A percentile compares a stretch with the other conserved stretches of the same genome.
Conservation (phyloP, 2,888 invertebrate species). For the Terebella lapidaria region DNA sequence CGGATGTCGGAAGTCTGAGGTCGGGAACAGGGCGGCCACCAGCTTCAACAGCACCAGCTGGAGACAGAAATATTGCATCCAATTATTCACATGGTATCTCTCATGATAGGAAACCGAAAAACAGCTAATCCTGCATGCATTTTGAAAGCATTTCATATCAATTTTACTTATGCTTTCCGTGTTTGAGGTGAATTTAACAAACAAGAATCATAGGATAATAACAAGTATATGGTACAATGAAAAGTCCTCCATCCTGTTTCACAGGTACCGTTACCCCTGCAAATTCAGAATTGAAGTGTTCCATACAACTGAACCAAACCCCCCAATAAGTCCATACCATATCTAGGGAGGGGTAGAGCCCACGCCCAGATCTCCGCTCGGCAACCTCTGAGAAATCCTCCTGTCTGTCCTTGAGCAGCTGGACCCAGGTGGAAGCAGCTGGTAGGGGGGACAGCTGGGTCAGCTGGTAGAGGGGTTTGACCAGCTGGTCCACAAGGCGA, state of each 20-base stretch:
- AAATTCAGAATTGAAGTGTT: no score
- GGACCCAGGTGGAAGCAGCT: constrained; percentile 65
- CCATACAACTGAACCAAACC: no score
- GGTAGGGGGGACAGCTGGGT: constrained; percentile 67
- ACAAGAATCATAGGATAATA: no score
- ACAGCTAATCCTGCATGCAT: background rate
- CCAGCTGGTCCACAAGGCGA: constrained; percentile 49
- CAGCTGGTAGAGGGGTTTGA: constrained; percentile 62
- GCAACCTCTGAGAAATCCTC: constrained; percentile 59
- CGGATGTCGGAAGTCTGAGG: constrained; percentile 84
- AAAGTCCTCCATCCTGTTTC: no score
- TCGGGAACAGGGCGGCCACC: constrained; percentile 75
- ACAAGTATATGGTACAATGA: no score
- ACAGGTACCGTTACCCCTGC: no score
- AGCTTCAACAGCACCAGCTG: constrained; percentile 75
- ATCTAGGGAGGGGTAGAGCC: constrained; percentile 54
- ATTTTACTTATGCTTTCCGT: no score
- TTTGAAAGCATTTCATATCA: no score
- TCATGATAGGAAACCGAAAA: background rate
- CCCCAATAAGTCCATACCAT: constrained; percentile 31
- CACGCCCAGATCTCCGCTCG: constrained; percentile 31
- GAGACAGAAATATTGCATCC: constrained; percentile 26
- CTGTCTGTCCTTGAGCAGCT: constrained; percentile 70
- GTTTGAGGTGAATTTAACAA: no score
- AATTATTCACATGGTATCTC: background rate